Conservation (phyloP, 2,888 invertebrate genomes). For the Heteromyza rotundicornis region DNA sequence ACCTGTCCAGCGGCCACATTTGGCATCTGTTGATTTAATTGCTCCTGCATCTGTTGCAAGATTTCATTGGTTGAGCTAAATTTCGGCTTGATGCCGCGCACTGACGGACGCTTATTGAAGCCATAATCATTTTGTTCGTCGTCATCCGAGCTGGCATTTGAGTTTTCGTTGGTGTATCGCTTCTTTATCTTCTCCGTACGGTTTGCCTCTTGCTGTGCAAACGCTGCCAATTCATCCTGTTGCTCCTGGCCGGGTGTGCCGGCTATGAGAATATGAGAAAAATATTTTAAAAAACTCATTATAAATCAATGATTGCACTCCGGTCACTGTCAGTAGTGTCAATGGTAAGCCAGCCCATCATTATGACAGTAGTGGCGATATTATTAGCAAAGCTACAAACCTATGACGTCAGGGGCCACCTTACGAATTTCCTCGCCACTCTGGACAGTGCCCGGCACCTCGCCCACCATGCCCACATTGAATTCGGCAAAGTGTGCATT, state of each 20-base stretch:
- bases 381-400: too few species aligned
- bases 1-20: constrained; percentile 43
- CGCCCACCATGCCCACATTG: constrained; percentile 67
- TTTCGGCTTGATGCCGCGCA: constrained; percentile 87
- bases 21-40: constrained; percentile 63
- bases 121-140: constrained; percentile 90
- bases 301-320: too few species aligned
- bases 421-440: constrained; percentile 62
- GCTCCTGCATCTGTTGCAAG: constrained; percentile 80
- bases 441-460: constrained; percentile 32
- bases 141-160: constrained; percentile 65
- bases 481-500: constrained; percentile 72
- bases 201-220: constrained; percentile 83
- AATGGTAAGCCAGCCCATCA: too few species aligned
- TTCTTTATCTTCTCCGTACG: constrained; percentile 83
- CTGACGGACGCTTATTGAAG: constrained; percentile 86
- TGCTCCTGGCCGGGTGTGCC: constrained; percentile 68
- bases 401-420: constrained; percentile 78
- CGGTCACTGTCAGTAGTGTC: too few species aligned
- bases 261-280: too few species aligned
- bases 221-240: constrained; percentile 80
- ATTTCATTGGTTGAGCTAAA: constrained; percentile 82
- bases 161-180: constrained; percentile 68
- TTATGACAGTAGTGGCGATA: too few species aligned
- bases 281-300: too few species aligned